Conservation (phyloP, 2,797 vertebrate genomes). For the Sitta carolinensis region DNA sequence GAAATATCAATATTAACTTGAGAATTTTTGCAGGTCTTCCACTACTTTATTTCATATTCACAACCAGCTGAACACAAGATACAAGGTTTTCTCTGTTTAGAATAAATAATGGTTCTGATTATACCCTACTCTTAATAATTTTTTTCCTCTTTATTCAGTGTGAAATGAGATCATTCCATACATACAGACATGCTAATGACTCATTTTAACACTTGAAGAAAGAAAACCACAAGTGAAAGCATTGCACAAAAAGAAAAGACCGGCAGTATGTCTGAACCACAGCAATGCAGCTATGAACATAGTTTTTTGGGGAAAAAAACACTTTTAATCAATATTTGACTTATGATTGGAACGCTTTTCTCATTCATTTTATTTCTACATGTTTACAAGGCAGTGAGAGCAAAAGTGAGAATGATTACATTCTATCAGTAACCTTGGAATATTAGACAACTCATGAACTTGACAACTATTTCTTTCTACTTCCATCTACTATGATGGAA, state of each 20-base stretch:
- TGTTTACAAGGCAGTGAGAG: neutral
- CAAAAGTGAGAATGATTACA: neutral
- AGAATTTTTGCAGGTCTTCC: neutral
- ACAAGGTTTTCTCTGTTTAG: neutral
- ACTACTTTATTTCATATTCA: neutral
- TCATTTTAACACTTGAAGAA: neutral
- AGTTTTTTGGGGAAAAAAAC: fast-evolving
- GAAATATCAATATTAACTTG: neutral
- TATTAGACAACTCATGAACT: neutral
- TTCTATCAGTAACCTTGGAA: neutral
- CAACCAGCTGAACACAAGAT: neutral
- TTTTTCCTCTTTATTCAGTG: neutral
- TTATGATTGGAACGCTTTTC: neutral
- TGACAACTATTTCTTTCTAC: neutral
- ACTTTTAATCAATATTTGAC: neutral
- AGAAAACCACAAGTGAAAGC: constrained; percentile 13
- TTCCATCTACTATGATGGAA: neutral
- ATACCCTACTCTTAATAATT: neutral
- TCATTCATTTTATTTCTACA: neutral
- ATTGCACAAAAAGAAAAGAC: neutral
- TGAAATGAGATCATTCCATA: neutral
- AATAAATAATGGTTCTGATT: neutral
- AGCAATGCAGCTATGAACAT: neutral
- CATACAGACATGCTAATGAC: neutral
- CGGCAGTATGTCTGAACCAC: neutral